Conservation (phyloP, 2,113 vertebrate species). For the Pelecanus crispus region DNA sequence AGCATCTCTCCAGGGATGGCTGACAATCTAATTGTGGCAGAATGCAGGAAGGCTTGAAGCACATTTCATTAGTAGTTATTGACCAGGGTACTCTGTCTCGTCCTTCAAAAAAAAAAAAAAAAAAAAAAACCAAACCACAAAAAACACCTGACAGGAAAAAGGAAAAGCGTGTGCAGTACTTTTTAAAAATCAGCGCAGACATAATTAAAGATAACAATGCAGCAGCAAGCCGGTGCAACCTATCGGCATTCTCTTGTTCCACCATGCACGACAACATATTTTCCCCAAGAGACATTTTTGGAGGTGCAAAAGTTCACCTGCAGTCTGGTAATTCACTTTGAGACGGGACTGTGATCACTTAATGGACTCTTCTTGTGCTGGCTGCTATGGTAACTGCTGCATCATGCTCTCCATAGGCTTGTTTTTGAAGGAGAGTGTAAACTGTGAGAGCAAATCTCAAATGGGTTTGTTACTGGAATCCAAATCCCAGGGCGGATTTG, state of each 20-base stretch:
- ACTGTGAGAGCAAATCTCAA: conserved; percentile 17
- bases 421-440: neutral
- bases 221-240: neutral
- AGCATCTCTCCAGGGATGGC: neutral
- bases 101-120: neutral
- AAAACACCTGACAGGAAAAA: conserved; percentile 52
- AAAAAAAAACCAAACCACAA: neutral
- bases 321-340: conserved; percentile 56
- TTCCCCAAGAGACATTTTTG: conserved; percentile 33
- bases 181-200: conserved; percentile 11
- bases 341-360: conserved; percentile 26
- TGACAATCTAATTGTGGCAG: conserved; percentile 23
- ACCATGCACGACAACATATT: neutral
- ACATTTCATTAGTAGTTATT: conserved; percentile 14
- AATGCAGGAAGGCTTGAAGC: neutral
- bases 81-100: neutral
- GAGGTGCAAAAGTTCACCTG: conserved; percentile 61
- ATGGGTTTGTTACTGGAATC: conserved; percentile 33
- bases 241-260: neutral
- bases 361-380: conserved; percentile 33
- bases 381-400: conserved; percentile 62
- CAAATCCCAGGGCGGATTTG: conserved; percentile 25
- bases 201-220: conserved; percentile 51
- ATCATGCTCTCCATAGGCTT: conserved; percentile 7
- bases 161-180: conserved; percentile 35